Conservation (phyloP, 2,113 vertebrate genomes). For the Pteropus alecto region DNA sequence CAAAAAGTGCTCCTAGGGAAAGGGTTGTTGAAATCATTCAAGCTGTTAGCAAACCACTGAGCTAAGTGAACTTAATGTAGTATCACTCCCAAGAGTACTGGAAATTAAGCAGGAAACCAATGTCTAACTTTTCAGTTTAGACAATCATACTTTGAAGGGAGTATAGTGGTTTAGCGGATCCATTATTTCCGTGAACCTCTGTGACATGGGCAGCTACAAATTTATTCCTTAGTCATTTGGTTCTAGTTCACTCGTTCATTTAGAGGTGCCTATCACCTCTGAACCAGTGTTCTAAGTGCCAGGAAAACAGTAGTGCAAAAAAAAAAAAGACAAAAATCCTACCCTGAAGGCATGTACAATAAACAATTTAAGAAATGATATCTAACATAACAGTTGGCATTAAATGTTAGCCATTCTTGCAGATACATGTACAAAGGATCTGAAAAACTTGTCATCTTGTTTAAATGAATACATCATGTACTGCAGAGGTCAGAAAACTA, state of each 20-base stretch:
- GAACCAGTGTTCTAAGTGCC: neutral
- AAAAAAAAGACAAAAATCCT: neutral
- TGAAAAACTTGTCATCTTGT: neutral
- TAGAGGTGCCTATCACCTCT: neutral
- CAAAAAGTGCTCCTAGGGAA: neutral
- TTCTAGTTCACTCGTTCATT: neutral
- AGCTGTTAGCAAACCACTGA: neutral
- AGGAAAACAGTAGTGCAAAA: neutral
- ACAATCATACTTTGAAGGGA: neutral
- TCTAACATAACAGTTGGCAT: neutral
- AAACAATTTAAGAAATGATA: neutral
- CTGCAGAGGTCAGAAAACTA: neutral
- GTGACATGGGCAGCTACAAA: neutral
- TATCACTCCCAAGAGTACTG: neutral
- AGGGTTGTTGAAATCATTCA: neutral
- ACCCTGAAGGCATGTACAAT: neutral
- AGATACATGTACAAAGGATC: neutral
- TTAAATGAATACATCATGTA: neutral
- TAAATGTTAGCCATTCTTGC: neutral
- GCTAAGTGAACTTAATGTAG: neutral
- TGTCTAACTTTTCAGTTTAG: neutral
- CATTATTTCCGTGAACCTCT: neutral
- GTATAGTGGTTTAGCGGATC: neutral
- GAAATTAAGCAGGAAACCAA: conserved; percentile 8
- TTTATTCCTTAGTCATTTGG: neutral